A percentile compares a stretch with the other conserved stretches of the same genome.
Conservation (phyloP, 2,797 vertebrate genomes). For the Myoxocephalus aenaeus region DNA sequence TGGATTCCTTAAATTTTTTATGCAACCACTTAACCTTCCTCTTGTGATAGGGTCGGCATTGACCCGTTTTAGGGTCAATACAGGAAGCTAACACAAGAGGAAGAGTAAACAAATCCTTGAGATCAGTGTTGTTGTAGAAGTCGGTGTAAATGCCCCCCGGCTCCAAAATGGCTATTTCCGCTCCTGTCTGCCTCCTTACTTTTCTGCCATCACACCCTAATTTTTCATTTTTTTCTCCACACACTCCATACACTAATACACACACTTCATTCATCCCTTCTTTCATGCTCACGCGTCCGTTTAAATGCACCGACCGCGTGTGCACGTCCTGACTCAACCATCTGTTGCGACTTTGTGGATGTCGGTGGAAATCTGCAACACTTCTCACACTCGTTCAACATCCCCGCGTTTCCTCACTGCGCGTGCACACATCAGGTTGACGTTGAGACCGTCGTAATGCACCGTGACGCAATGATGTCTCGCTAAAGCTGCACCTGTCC, state of each 20-base stretch:
- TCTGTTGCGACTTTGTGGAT: conserved; percentile 40
- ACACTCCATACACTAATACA: neutral
- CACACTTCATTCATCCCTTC: neutral
- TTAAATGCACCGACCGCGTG: neutral
- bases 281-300: neutral
- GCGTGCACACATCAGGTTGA: neutral
- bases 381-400: conserved; percentile 3
- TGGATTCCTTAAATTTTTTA: neutral
- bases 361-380: neutral
- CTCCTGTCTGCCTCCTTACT: neutral
- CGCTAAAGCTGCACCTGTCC: conserved; percentile 27
- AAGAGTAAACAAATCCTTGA: neutral
- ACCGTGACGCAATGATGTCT: neutral
- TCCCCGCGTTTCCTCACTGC: neutral
- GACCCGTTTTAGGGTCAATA: no score
- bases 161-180: neutral
- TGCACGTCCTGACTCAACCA: conserved; percentile 24
- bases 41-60: no score
- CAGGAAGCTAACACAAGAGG: no score
- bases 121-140: neutral
- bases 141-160: neutral
- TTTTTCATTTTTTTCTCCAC: neutral
- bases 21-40: neutral
- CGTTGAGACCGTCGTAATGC: neutral
- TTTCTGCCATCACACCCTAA: neutral